These are phyloP conservation scores for Lepidochrysops patricia DNA, from an alignment of 2,888 invertebrate species.

Conservation along the genomic window DNA sequence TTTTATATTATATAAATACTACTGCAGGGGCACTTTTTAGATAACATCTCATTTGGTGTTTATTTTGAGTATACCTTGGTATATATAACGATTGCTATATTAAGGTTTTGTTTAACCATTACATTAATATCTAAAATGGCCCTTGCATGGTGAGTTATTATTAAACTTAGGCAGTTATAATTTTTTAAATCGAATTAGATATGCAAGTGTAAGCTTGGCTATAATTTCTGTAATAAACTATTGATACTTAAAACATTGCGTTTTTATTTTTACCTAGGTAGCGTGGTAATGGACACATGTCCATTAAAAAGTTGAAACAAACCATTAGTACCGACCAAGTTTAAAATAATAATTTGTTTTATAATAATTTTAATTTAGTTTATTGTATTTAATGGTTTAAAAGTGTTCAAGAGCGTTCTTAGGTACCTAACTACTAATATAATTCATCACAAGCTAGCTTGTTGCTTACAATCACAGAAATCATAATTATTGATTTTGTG, in stretches of 20 bases:
- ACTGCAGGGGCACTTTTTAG: slow-evolving; percentile 33
- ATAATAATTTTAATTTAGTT: too few species aligned
- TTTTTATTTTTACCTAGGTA: slow-evolving; percentile 30
- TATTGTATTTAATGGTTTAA: too few species aligned
- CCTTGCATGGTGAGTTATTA: slow-evolving; percentile 41
- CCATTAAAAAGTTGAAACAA: neutral
- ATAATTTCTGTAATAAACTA: slow-evolving; percentile 74
- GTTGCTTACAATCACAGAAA: too few species aligned
- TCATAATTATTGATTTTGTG: too few species aligned
- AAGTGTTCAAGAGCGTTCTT: too few species aligned
- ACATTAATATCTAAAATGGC: slow-evolving; percentile 19
- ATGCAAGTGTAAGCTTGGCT: slow-evolving; percentile 71
- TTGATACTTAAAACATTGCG: slow-evolving; percentile 52
- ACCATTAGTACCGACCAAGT: too few species aligned
- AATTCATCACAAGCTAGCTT: too few species aligned
- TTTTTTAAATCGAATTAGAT: slow-evolving; percentile 61
- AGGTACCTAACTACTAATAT: too few species aligned
- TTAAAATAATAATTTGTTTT: too few species aligned
- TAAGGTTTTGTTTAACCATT: slow-evolving; percentile 7
- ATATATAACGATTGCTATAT: slow-evolving; percentile 13
- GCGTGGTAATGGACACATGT: neutral
- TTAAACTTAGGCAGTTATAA: slow-evolving; percentile 56
- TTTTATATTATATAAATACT: slow-evolving; percentile 51
- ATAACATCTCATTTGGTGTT: slow-evolving; percentile 1
- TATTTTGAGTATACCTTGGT: slow-evolving; percentile 9